Evolutionary conservation across 2,113 vertebrate species (phyloP).

Genomic region (Perccottus glenii): DNA sequence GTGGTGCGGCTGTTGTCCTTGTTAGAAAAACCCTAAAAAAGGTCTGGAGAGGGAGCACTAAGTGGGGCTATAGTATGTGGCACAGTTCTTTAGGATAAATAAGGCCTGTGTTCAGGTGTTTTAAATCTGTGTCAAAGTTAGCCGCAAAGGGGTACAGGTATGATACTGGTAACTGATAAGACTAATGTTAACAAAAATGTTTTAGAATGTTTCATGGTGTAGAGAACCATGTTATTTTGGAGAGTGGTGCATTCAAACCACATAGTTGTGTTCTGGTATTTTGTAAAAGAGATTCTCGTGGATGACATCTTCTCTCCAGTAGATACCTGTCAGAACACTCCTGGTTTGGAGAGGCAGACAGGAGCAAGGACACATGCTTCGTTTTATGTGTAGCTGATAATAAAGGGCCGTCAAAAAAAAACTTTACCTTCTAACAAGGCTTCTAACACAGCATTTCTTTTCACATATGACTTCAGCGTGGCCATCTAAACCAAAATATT

Average conservation of each 20-base stretch:
- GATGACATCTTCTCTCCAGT: not conserved
- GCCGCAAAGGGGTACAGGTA: not conserved
- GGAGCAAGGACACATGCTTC: not conserved
- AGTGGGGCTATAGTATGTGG: constrained; percentile 11
- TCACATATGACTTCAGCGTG: too few species aligned
- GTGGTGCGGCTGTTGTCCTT: constrained; percentile 49
- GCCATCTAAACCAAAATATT: too few species aligned
- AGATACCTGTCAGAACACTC: not conserved
- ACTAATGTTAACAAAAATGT: too few species aligned
- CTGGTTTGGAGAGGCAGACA: not conserved
- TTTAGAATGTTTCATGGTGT: too few species aligned
- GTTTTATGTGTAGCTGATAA: not conserved
- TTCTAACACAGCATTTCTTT: too few species aligned
- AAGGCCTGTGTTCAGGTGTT: constrained; percentile 22
- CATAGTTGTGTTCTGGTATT: too few species aligned
- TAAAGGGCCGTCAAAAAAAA: too few species aligned
- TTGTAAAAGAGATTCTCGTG: too few species aligned
- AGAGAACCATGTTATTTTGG: not conserved
- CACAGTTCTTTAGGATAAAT: constrained; percentile 27
- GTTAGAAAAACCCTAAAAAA: constrained; percentile 53
- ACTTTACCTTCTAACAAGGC: too few species aligned
- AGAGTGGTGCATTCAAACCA: not conserved
- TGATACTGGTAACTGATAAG: too few species aligned
- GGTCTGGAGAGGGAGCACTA: constrained; percentile 20
- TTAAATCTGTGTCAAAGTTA: not conserved